Percentiles rank a stretch among this genome's conserved stretches.
Evolutionary conservation across 2,888 invertebrate genomes (phyloP).

Genomic region (Mimas tiliae): DNA sequence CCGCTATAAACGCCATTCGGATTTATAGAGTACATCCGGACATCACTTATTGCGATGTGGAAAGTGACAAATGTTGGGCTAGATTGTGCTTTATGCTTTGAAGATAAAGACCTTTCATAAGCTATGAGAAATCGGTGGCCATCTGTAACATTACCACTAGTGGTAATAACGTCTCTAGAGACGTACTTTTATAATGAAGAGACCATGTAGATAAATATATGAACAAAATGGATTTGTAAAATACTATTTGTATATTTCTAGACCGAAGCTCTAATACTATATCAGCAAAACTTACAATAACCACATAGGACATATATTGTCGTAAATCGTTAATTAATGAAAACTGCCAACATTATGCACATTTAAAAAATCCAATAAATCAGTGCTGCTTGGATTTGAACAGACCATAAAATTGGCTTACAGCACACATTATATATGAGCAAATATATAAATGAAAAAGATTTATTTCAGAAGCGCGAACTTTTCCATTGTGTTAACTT

Average conservation of each 20-base stretch:
- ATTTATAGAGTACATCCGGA: constrained; percentile 47
- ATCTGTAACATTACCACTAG: not conserved
- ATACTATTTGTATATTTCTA: no score
- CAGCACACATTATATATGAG: constrained; percentile 44
- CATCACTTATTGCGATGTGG: constrained; percentile 46
- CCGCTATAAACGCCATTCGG: constrained; percentile 42
- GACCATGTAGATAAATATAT: no score
- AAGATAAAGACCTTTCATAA: constrained; percentile 38
- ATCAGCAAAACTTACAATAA: no score
- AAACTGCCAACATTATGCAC: no score
- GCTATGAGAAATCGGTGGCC: constrained; percentile 4
- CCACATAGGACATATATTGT: no score
- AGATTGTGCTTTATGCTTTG: no score
- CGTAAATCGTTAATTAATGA: no score
- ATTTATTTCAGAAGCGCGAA: constrained; percentile 64
- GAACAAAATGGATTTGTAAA: no score
- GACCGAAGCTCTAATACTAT: no score
- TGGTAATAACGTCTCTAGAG: no score
- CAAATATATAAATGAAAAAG: constrained; percentile 65
- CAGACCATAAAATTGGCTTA: constrained; percentile 38
- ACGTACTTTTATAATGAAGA: no score
- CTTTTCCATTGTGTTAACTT: constrained; percentile 75
- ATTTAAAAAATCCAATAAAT: not conserved
- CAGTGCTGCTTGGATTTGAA: constrained; percentile 39
- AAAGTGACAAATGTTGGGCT: constrained; percentile 43